Percentiles rank a stretch among this genome's conserved stretches.
phyloP scores from a whole-genome alignment of 2,113 vertebrate genomes.

The Osmerus mordax region DNA sequence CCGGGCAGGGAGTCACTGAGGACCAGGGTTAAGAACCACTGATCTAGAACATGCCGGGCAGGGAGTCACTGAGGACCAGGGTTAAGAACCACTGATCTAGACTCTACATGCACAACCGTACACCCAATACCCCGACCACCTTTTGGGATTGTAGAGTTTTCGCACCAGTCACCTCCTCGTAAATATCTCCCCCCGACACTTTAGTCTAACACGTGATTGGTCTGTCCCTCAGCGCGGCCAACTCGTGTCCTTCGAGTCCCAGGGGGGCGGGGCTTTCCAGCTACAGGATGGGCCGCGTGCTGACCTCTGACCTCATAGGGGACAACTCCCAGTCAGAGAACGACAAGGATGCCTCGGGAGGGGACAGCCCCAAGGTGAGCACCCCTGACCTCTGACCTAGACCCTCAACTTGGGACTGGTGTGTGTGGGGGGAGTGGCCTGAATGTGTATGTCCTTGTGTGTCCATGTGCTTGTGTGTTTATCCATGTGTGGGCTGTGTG shows the following conservation, averaged over 20 bases:
- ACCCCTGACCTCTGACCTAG: neutral
- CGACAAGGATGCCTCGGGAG: slow-evolving; percentile 95
- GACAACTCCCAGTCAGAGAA: slow-evolving; percentile 94
- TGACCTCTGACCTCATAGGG: slow-evolving; percentile 89
- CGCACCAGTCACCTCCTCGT: too few species aligned
- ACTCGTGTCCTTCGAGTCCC: slow-evolving; percentile 97
- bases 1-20: too few species aligned
- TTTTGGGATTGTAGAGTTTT: too few species aligned
- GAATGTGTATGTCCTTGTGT: neutral
- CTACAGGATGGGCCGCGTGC: slow-evolving; percentile 88
- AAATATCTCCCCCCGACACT: neutral
- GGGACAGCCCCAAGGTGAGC: slow-evolving; percentile 96
- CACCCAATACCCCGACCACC: too few species aligned
- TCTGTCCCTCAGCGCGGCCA: slow-evolving; percentile 82
- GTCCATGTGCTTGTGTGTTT: too few species aligned
- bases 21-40: too few species aligned
- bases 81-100: too few species aligned
- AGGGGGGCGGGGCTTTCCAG: slow-evolving; percentile 93
- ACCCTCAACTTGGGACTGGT: neutral
- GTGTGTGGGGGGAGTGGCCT: neutral
- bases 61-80: too few species aligned
- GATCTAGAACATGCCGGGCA: too few species aligned
- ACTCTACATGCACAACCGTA: too few species aligned
- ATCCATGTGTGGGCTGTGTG: too few species aligned
- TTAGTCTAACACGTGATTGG: neutral